A percentile compares a stretch with the other conserved stretches of the same genome.
Conservation (phyloP, 2,113 vertebrate genomes). For the Dasyornis broadbenti region DNA sequence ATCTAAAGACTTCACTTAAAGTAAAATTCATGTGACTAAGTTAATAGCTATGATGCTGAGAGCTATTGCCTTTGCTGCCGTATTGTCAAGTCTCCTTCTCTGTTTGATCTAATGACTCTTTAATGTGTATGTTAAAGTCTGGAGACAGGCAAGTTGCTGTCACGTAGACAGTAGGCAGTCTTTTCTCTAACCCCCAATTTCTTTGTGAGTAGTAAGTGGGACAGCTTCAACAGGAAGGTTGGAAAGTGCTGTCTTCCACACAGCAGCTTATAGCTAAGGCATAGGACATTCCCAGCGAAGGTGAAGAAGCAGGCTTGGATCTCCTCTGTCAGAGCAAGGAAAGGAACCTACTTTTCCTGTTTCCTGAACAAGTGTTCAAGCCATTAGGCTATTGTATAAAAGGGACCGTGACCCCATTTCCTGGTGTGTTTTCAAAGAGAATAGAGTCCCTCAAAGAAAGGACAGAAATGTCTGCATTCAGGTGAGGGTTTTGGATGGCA, state of each 20-base stretch:
- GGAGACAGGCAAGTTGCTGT: background rate
- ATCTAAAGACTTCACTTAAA: background rate
- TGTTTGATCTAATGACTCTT: background rate
- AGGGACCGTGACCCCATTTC: constrained; percentile 35
- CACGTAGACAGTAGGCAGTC: background rate
- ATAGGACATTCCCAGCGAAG: background rate
- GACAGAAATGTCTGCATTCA: constrained; percentile 27
- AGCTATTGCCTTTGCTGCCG: background rate
- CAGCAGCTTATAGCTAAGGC: background rate
- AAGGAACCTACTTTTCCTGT: constrained; percentile 56
- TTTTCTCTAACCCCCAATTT: background rate
- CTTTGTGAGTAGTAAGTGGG: background rate
- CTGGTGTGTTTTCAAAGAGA: constrained; percentile 30
- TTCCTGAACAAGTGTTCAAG: constrained; percentile 65
- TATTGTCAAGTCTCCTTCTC: background rate
- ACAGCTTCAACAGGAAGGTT: background rate
- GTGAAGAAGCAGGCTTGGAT: background rate
- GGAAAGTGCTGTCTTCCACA: background rate
- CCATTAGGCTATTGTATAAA: constrained; percentile 61
- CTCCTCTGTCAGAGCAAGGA: constrained; percentile 14
- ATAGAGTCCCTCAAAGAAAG: constrained; percentile 38
- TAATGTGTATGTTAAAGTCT: background rate
- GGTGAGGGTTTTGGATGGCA: constrained; percentile 48
- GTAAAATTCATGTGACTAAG: background rate
- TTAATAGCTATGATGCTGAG: background rate